Conservation (phyloP, 1,140 invertebrate species). For the Scaptomyza graminum region DNA sequence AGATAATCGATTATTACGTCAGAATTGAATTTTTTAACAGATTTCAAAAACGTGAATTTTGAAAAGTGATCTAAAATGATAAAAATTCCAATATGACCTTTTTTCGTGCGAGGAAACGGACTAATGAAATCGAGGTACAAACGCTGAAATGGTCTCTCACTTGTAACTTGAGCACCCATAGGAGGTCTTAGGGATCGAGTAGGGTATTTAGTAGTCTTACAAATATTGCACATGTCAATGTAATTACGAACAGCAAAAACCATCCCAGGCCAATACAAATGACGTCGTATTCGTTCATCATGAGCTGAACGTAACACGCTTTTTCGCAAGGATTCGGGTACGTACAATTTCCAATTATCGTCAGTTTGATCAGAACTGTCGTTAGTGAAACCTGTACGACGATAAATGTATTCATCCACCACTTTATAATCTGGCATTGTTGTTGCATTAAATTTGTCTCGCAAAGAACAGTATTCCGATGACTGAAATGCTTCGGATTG, state of each 20-base stretch:
- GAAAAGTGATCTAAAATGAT: conserved; percentile 2
- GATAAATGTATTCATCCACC: too few relatives aligned
- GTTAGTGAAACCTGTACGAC: too few relatives aligned
- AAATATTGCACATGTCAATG: background rate
- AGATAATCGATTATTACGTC: too few relatives aligned
- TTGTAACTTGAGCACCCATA: background rate
- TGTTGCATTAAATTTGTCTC: background rate
- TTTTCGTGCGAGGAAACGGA: too few relatives aligned
- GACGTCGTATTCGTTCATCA: background rate
- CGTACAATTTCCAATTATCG: background rate
- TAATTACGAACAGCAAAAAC: too few relatives aligned
- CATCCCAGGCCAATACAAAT: too few relatives aligned
- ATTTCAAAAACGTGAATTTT: background rate
- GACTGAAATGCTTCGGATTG: conserved; percentile 1
- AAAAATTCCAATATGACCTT: background rate
- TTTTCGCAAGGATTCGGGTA: background rate
- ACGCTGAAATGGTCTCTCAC: background rate
- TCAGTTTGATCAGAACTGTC: background rate
- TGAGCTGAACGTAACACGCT: background rate
- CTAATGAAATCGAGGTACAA: too few relatives aligned
- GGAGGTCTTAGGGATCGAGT: too few relatives aligned
- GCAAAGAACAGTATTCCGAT: background rate
- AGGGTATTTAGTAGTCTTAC: background rate
- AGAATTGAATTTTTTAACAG: background rate
- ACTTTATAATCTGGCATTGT: background rate